Percentiles rank a stretch among this genome's conserved stretches.
Conservation (phyloP, 2,888 invertebrate genomes). For the Eilema depressum region DNA sequence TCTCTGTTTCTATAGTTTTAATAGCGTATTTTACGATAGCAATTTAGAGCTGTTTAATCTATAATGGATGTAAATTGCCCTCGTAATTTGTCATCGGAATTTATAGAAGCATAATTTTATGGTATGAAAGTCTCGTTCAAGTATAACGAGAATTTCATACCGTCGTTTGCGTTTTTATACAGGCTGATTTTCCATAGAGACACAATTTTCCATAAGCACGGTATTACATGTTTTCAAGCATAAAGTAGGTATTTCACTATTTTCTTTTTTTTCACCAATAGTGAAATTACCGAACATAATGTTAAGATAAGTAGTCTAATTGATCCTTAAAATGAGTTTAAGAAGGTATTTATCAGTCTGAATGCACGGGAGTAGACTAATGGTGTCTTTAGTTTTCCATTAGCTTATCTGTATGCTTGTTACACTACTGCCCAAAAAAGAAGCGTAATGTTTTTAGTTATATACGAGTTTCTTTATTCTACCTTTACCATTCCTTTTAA, state of each 20-base stretch:
- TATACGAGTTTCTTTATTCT: no score
- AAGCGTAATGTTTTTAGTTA: no score
- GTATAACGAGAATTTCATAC: no score
- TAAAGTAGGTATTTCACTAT: background rate
- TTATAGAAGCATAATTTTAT: conserved; percentile 52
- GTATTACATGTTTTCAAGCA: background rate
- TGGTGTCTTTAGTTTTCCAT: no score
- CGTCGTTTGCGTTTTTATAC: conserved; percentile 29
- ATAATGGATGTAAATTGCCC: conserved; percentile 55
- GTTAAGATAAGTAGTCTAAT: background rate
- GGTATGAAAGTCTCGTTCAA: conserved; percentile 34
- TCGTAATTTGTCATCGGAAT: conserved; percentile 57
- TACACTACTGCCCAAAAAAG: background rate
- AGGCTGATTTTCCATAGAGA: conserved; percentile 7
- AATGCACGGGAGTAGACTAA: no score
- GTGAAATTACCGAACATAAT: background rate
- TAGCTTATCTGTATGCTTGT: no score
- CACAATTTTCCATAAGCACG: background rate
- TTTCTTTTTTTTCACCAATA: background rate
- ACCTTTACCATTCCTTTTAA: no score
- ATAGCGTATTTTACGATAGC: conserved; percentile 54
- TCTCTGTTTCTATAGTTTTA: conserved; percentile 61
- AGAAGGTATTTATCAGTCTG: no score
- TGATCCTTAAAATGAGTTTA: no score
- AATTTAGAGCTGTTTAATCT: conserved; percentile 60